Conservation (phyloP, 1,140 invertebrate species). For the Habropoda laboriosa region DNA sequence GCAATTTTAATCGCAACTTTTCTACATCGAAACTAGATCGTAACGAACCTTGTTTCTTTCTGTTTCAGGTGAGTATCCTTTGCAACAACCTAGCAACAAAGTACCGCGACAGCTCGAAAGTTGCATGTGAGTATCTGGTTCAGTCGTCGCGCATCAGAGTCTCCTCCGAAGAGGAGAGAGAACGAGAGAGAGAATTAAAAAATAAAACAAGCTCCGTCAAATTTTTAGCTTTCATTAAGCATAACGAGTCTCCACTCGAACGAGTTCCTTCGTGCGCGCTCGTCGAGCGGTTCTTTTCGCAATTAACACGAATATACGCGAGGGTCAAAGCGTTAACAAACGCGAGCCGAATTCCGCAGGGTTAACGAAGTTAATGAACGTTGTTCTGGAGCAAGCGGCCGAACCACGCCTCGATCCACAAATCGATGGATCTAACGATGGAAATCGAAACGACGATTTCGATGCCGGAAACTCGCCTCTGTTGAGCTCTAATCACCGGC, state of each 20-base stretch:
- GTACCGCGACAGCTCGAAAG: background rate
- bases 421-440: background rate
- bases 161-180: background rate
- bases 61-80: conserved; percentile 74
- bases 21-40: no score
- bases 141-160: background rate
- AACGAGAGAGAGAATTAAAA: no score
- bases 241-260: no score
- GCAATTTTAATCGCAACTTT: no score
- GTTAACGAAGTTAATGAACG: conserved; percentile 61
- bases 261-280: no score
- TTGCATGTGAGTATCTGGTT: background rate
- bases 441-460: conserved; percentile 34
- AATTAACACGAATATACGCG: background rate
- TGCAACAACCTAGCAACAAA: background rate
- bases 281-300: background rate
- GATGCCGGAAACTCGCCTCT: conserved; percentile 53
- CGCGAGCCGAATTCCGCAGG: conserved; percentile 41
- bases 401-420: conserved; percentile 42
- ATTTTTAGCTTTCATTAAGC: conserved; percentile 7
- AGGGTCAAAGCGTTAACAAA: conserved; percentile 23
- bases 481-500: conserved; percentile 40
- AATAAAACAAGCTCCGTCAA: no score
- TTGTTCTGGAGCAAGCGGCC: background rate
- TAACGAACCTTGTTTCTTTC: background rate